These are phyloP conservation scores for Boleophthalmus pectinirostris DNA, from an alignment of 2,113 vertebrate genomes.

Conservation along the genomic window DNA sequence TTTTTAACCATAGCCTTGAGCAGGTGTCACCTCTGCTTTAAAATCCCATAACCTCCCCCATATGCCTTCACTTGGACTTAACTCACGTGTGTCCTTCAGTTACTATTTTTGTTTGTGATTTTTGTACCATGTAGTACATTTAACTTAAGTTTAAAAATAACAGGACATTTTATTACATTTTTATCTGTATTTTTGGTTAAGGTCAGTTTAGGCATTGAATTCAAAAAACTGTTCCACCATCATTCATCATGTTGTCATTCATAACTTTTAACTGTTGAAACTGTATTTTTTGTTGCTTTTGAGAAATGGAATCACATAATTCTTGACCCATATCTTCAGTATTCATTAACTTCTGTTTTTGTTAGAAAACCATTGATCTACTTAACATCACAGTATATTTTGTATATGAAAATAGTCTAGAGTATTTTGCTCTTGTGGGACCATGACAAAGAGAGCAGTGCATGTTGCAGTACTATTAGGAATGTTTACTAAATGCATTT, in stretches of 20 bases:
- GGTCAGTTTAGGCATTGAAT: background rate
- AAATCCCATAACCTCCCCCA: conserved; percentile 14
- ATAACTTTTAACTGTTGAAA: background rate
- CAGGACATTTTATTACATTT: background rate
- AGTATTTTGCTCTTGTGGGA: conserved; percentile 12
- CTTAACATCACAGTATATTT: conserved; percentile 2
- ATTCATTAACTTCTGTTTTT: background rate
- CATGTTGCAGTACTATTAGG: conserved; percentile 19
- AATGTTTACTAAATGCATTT: conserved; percentile 14
- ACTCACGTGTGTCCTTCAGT: conserved; percentile 32
- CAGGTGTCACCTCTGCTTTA: conserved; percentile 33
- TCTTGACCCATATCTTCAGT: background rate
- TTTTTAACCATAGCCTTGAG: conserved; percentile 33
- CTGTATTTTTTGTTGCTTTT: background rate
- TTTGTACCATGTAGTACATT: background rate
- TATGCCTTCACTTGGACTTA: conserved; percentile 44
- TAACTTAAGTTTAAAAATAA: background rate
- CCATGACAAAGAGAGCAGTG: conserved; percentile 23
- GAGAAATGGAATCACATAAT: background rate
- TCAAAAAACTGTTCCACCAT: no score
- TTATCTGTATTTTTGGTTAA: background rate
- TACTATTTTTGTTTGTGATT: background rate
- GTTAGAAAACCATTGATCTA: background rate
- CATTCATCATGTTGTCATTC: background rate
- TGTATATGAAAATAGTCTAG: background rate